These are phyloP conservation scores for Alauda arvensis DNA, from an alignment of 2,797 vertebrate genomes.

Conservation along the genomic window DNA sequence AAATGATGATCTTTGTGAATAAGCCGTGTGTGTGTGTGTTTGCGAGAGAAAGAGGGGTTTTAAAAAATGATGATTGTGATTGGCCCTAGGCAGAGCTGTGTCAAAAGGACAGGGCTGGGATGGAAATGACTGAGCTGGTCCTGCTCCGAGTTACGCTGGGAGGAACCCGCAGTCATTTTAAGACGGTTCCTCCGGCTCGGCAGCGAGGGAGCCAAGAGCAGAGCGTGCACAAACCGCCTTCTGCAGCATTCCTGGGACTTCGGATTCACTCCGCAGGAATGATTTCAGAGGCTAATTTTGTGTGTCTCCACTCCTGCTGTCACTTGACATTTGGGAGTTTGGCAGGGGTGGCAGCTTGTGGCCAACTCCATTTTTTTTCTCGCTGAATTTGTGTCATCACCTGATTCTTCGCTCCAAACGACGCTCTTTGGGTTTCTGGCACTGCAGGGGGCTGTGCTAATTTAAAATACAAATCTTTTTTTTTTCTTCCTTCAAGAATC, in stretches of 20 bases:
- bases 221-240: slow-evolving; percentile 10
- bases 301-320: slow-evolving; percentile 58
- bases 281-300: slow-evolving; percentile 42
- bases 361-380: slow-evolving; percentile 23
- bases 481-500: slow-evolving; percentile 6
- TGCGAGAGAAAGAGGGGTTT: not conserved
- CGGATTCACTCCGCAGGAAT: slow-evolving; percentile 7
- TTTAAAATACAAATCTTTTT: slow-evolving; percentile 29
- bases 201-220: not conserved
- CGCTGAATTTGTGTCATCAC: slow-evolving; percentile 48
- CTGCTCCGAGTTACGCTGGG: not conserved
- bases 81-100: slow-evolving; percentile 1
- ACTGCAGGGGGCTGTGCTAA: slow-evolving; percentile 25
- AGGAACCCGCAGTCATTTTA: slow-evolving; percentile 14
- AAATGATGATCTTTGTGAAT: slow-evolving; percentile 53
- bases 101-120: slow-evolving; percentile 30
- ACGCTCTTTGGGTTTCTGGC: slow-evolving; percentile 34
- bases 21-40: slow-evolving; percentile 17
- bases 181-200: not conserved
- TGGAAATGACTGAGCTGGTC: not conserved
- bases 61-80: not conserved
- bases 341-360: not conserved
- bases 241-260: slow-evolving; percentile 25
- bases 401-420: slow-evolving; percentile 29
- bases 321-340: slow-evolving; percentile 54